phyloP scores from a whole-genome alignment of 2,113 vertebrate genomes.

The Urocynchramus pylzowi region DNA sequence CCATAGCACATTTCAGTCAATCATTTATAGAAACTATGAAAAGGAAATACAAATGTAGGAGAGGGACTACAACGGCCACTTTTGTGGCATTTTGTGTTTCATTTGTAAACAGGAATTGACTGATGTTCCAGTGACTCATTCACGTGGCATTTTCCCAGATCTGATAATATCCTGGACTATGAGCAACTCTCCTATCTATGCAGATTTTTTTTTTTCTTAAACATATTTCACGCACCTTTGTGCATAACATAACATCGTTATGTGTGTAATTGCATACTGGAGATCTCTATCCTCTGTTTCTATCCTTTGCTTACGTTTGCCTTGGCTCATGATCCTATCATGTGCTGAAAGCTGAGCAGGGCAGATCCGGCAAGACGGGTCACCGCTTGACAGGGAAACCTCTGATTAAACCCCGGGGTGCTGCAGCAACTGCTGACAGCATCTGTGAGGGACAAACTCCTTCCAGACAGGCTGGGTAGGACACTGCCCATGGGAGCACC shows the following conservation, averaged over 20 bases:
- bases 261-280: not conserved
- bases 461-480: not conserved
- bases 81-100: slow-evolving; percentile 11
- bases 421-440: not conserved
- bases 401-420: not conserved
- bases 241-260: slow-evolving; percentile 10
- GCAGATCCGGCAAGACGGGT: not conserved
- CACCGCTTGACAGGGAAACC: not conserved
- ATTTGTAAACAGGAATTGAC: not conserved
- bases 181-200: not conserved
- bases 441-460: not conserved
- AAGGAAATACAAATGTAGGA: not conserved
- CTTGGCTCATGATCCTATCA: not conserved
- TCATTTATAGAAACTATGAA: not conserved
- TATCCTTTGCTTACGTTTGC: slow-evolving; percentile 13
- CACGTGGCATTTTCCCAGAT: not conserved
- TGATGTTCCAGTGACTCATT: slow-evolving; percentile 44
- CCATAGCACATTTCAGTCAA: not conserved
- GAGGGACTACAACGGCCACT: not conserved
- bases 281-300: slow-evolving; percentile 43
- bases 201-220: not conserved
- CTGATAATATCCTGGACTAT: slow-evolving; percentile 15
- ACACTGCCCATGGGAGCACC: not conserved
- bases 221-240: slow-evolving; percentile 58
- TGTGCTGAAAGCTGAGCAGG: slow-evolving; percentile 36